Evolutionary conservation across 2,888 invertebrate species (phyloP).

Genomic region (Alloplasta piceator): DNA sequence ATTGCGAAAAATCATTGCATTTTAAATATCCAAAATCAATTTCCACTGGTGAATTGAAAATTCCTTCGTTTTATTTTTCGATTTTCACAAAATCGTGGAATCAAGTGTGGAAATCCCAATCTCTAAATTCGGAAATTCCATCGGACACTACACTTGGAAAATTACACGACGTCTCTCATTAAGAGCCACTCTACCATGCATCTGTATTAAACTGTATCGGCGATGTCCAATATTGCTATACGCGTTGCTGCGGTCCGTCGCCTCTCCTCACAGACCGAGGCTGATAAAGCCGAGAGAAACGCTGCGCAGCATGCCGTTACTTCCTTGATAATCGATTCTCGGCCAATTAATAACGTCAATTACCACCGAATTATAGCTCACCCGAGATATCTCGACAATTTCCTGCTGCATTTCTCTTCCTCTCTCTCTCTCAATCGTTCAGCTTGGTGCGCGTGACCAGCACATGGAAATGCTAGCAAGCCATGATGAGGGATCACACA

Average conservation of each 20-base stretch:
- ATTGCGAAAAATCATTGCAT: too few relatives aligned
- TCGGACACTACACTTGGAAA: not conserved
- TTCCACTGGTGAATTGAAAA: too few relatives aligned
- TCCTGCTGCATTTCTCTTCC: constrained; percentile 52
- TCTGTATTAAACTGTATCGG: constrained; percentile 19
- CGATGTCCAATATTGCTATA: constrained; percentile 25
- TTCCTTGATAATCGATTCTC: constrained; percentile 66
- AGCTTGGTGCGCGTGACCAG: constrained; percentile 11
- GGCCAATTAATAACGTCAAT: constrained; percentile 68
- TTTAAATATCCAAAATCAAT: too few relatives aligned
- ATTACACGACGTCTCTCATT: not conserved
- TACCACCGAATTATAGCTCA: constrained; percentile 66
- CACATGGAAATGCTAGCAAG: constrained; percentile 39
- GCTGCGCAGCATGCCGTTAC: constrained; percentile 61
- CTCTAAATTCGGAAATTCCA: too few relatives aligned
- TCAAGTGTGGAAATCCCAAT: too few relatives aligned
- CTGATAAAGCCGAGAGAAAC: constrained; percentile 56
- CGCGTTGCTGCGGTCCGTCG: constrained; percentile 54
- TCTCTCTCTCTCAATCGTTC: constrained; percentile 12
- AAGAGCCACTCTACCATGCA: not conserved
- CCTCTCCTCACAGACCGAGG: constrained; percentile 27
- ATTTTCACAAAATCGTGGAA: too few relatives aligned
- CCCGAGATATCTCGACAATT: constrained; percentile 65
- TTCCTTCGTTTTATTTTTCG: too few relatives aligned
- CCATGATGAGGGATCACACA: constrained; percentile 50